Evolutionary conservation across 2,888 invertebrate species (phyloP).

Genomic region (Dorcus parallelipipedus): DNA sequence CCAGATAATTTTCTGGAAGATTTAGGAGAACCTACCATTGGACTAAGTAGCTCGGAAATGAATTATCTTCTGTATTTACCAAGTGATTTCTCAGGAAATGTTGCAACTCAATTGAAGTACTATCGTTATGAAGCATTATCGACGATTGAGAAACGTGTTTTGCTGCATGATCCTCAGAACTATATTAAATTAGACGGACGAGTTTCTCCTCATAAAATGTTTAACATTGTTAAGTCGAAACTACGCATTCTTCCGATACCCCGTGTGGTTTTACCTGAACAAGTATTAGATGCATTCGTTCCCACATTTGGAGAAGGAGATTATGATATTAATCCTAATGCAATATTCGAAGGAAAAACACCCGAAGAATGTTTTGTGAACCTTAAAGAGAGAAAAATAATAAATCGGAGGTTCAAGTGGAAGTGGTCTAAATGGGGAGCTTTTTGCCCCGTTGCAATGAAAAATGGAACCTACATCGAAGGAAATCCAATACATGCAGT

Average conservation of each 20-base stretch:
- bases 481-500: slow-evolving; percentile 58
- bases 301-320: slow-evolving; percentile 20
- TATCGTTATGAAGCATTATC: slow-evolving; percentile 50
- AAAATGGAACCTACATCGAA: slow-evolving; percentile 50
- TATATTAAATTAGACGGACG: slow-evolving; percentile 61
- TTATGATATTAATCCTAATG: slow-evolving; percentile 27
- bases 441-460: slow-evolving; percentile 63
- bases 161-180: slow-evolving; percentile 54
- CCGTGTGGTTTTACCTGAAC: slow-evolving; percentile 40
- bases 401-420: slow-evolving; percentile 46
- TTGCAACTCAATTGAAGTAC: slow-evolving; percentile 52
- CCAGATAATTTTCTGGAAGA: slow-evolving; percentile 23
- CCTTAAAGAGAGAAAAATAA: slow-evolving; percentile 34
- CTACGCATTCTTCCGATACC: slow-evolving; percentile 45
- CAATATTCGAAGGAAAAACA: slow-evolving; percentile 28
- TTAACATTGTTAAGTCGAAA: slow-evolving; percentile 51
- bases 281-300: slow-evolving; percentile 28
- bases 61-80: slow-evolving; percentile 54
- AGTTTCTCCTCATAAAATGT: slow-evolving; percentile 49
- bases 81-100: slow-evolving; percentile 48
- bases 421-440: slow-evolving; percentile 57
- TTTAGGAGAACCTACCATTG: slow-evolving; percentile 20
- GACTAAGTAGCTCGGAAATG: slow-evolving; percentile 30
- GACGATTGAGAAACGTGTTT: slow-evolving; percentile 52
- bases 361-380: slow-evolving; percentile 40